Base-by-base conservation (phyloP, 2,113 vertebrate species). In the Mormoops blainvillei region DNA sequence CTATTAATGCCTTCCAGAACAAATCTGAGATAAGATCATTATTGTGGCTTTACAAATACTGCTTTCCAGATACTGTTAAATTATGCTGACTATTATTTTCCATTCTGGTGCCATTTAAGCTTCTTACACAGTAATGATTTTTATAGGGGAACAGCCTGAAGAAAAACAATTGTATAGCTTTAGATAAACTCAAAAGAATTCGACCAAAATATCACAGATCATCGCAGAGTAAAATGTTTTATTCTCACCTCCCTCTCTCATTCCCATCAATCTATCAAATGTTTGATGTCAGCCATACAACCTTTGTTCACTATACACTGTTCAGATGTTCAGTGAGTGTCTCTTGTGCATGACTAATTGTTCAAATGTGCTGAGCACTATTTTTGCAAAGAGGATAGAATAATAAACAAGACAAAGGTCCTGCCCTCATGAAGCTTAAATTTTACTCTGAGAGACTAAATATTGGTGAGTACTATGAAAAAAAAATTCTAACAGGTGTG, bases 81-180 rank as follows among this genome's bases (percentile, higher is more conserved):
- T 97, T 96, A 71, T 77, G 56, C 91, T 92, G 84, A 95, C 96
- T 83, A 12, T 91, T 91, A 95, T 88, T 98, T 98, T 97, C 96
- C 95, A 12, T 89, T 96, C 84, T 54, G 43, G 7, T 45, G 84
- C 73, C 87, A 68, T 76, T 85, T 95, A 96, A 94, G 65, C 82
- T 95, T 85, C 70, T 96, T 95, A 89, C 68, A 77, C 68, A 92
- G 85, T 85, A 94, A 80, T 96, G 83, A 36, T 50, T 97, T 97
- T 97, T 98, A 71, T 92, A 89, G 89, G 84, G 85, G 54, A 97
- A 92, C 68, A 16, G 73, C 92, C 65, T 92, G 92, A 87, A 98
- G 63, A 54, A 80, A 97, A 97, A 84, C 48, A 83, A 71, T 84
- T 70, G 61, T 85, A 0, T 92, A 85, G 74, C 56, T 97, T 54